Evolutionary conservation across 2,888 invertebrate species (phyloP), one percentile per base, ranked within the genome.

Genomic region (Synanthedon andrenaeformis): DNA sequence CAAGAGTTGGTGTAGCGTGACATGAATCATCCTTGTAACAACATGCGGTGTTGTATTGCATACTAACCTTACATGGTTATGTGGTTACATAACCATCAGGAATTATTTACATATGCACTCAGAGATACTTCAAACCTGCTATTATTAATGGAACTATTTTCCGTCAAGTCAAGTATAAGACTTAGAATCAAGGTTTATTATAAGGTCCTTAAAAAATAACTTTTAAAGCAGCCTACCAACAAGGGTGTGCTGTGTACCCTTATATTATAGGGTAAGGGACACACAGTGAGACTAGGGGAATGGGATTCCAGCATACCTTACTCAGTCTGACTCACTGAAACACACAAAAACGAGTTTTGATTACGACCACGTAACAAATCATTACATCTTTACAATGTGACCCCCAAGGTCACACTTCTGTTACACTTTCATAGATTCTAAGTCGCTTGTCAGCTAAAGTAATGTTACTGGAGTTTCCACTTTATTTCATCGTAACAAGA

Each of bases 351-450:
- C n/a, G n/a, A n/a, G n/a, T n/a, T n/a, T n/a, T n/a, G n/a, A n/a
- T n/a, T n/a, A n/a, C n/a, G n/a, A n/a, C n/a, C n/a, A n/a, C n/a
- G n/a, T n/a, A n/a, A n/a, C n/a, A n/a, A n/a, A n/a, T n/a, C n/a
- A n/a, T n/a, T n/a, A n/a, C n/a, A n/a, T 45, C 14, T n/a, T 49
- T 10, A 49, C 49, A 49, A 49, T 17, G 13, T 49, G 17, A 49
- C 17, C 49, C 19, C 11, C 13, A 17, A 17, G 49, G 14, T 49
- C 23, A 17, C 23, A 23, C n/a, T 48, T 56, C 51, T 53, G 54
- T 54, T 23, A 56, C 56, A 54, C 54, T 56, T 56, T 56, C 56
- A 49, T 56, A 19, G 19, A 51, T 51, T 54, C 51, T 14, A 48
- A 19, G 35, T 45, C 52, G 51, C 49, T 49, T 42, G 49, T 49